Percentiles rank a stretch among this genome's conserved stretches.
Conservation (phyloP, 2,797 vertebrate species). For the Microcaecilia unicolor region DNA sequence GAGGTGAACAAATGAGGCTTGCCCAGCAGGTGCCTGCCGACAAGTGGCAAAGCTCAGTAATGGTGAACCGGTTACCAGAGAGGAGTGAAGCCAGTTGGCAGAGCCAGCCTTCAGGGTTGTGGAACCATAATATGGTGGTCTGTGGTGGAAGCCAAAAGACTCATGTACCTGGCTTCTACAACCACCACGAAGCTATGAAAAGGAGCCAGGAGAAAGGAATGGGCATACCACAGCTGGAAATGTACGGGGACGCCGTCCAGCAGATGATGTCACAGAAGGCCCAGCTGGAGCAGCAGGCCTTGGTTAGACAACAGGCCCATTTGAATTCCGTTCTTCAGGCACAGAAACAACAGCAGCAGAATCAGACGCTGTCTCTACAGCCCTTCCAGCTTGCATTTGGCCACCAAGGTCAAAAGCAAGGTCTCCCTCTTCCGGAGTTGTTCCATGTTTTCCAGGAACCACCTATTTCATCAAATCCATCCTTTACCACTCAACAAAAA, state of each 20-base stretch:
- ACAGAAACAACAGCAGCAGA: slow-evolving; percentile 64
- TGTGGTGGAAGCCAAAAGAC: slow-evolving; percentile 62
- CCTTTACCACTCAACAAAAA: slow-evolving; percentile 59
- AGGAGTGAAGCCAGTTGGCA: slow-evolving; percentile 71
- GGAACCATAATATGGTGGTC: slow-evolving; percentile 67
- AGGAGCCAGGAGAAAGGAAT: slow-evolving; percentile 67
- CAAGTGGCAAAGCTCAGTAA: slow-evolving; percentile 72
- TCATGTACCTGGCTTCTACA: slow-evolving; percentile 47
- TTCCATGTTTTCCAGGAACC: slow-evolving; percentile 80
- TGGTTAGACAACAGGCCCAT: slow-evolving; percentile 61
- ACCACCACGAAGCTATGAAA: slow-evolving; percentile 51
- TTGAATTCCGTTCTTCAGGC: slow-evolving; percentile 61
- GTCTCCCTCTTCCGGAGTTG: slow-evolving; percentile 60
- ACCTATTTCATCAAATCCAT: slow-evolving; percentile 69
- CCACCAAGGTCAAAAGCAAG: slow-evolving; percentile 76
- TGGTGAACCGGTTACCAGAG: slow-evolving; percentile 59
- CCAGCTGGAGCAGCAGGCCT: slow-evolving; percentile 54
- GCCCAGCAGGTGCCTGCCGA: slow-evolving; percentile 78
- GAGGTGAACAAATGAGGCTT: slow-evolving; percentile 71
- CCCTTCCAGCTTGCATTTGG: slow-evolving; percentile 92
- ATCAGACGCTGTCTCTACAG: slow-evolving; percentile 77
- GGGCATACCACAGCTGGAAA: slow-evolving; percentile 48
- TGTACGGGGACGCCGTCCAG: slow-evolving; percentile 52
- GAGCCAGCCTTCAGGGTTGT: slow-evolving; percentile 58
- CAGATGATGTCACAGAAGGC: slow-evolving; percentile 63